phyloP scores from a whole-genome alignment of 2,113 vertebrate genomes.

The Lagenorhynchus albirostris region DNA sequence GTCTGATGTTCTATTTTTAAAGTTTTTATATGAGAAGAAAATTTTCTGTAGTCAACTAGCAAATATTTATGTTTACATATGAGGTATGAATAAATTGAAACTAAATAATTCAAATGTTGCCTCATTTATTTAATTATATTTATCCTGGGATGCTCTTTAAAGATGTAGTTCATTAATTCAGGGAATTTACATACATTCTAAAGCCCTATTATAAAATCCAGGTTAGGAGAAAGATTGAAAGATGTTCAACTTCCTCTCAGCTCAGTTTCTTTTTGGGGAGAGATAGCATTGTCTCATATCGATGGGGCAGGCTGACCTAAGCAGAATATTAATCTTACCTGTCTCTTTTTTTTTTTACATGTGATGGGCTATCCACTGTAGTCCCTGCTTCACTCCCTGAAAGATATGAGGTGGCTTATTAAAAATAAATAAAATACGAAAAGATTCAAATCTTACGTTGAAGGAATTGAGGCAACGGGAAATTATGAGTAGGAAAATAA shows the following conservation, averaged over 20 bases:
- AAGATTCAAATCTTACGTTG: not conserved
- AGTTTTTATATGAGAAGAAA: not conserved
- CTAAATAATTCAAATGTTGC: not conserved
- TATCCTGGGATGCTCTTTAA: not conserved
- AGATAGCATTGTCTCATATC: not conserved
- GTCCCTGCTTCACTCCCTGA: not conserved
- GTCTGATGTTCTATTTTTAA: not conserved
- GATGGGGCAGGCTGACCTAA: not conserved
- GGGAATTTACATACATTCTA: not conserved
- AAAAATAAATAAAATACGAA: not conserved
- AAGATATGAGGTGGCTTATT: not conserved
- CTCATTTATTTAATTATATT: not conserved
- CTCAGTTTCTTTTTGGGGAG: not conserved
- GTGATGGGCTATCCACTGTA: not conserved
- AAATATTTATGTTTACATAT: not conserved
- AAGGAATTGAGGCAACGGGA: not conserved
- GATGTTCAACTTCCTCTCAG: not conserved
- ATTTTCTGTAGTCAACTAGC: not conserved
- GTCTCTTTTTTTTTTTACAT: not conserved
- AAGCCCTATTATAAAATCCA: not conserved
- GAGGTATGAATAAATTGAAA: not conserved
- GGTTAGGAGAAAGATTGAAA: not conserved
- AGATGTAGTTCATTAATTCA: not conserved
- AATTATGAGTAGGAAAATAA: conserved; percentile 24
- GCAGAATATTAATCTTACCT: not conserved